Evolutionary conservation across 2,888 invertebrate genomes (phyloP).

Genomic region (Leptopterna dolabrata): DNA sequence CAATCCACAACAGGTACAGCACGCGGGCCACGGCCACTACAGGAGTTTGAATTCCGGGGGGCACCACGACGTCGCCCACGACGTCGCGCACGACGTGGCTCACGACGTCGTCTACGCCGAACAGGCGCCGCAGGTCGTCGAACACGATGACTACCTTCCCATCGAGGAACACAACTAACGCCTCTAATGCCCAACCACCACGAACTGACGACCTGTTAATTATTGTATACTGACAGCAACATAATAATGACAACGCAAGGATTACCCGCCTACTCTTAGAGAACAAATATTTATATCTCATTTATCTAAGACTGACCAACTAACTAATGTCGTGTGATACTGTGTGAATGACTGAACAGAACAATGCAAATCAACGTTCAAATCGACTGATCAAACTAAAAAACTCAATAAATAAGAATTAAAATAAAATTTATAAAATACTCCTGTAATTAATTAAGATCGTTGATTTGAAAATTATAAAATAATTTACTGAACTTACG

Average conservation of each 20-base stretch:
- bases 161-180: background rate
- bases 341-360: no score
- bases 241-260: background rate
- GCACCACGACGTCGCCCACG: background rate
- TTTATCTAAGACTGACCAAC: no score
- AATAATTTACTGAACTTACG: no score
- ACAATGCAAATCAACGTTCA: no score
- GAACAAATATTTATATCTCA: no score
- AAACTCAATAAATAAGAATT: no score
- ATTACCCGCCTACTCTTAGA: no score
- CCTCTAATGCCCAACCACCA: background rate
- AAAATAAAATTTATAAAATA: no score
- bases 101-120: slow-evolving; percentile 68
- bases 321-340: no score
- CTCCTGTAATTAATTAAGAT: no score
- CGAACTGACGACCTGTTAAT: background rate
- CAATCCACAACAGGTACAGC: background rate
- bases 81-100: slow-evolving; percentile 69
- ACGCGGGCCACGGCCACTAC: slow-evolving; percentile 63
- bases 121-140: background rate
- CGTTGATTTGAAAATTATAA: no score
- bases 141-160: slow-evolving; percentile 32
- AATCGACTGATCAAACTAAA: no score
- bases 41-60: slow-evolving; percentile 68
- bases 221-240: background rate